These are phyloP conservation scores for Tridacna crocea DNA, from an alignment of 2,888 invertebrate species.

Conservation along the genomic window DNA sequence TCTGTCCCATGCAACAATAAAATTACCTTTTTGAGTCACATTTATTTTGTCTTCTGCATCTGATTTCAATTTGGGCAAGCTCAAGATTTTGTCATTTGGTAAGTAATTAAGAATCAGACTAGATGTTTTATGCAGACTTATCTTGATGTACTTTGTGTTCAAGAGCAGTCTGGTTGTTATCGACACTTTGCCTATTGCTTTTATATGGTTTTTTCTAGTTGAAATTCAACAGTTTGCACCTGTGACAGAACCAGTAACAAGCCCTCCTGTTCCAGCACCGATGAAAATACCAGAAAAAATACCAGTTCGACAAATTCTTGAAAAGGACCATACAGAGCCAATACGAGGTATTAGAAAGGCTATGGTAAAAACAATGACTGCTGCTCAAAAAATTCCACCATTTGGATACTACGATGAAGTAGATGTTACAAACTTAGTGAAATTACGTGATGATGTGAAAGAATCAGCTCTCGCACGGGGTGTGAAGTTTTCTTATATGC, in stretches of 20 bases:
- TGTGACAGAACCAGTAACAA: conserved; percentile 6
- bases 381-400: conserved; percentile 91
- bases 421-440: conserved; percentile 90
- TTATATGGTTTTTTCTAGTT: not conserved
- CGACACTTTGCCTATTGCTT: too few relatives aligned
- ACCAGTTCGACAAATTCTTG: conserved; percentile 49
- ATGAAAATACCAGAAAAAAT: conserved; percentile 54
- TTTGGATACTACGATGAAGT: conserved; percentile 98
- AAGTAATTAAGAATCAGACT: too few relatives aligned
- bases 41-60: too few relatives aligned
- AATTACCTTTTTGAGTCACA: too few relatives aligned
- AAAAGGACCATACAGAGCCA: conserved; percentile 87
- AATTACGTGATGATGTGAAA: conserved; percentile 89
- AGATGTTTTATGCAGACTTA: too few relatives aligned
- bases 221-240: conserved; percentile 13
- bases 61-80: too few relatives aligned
- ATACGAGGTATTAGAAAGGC: conserved; percentile 93
- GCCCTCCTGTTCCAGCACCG: conserved; percentile 39
- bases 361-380: conserved; percentile 98
- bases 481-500: conserved; percentile 95
- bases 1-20: too few relatives aligned
- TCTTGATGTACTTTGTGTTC: too few relatives aligned
- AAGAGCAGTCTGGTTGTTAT: too few relatives aligned
- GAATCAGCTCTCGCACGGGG: conserved; percentile 85
- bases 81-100: too few relatives aligned